These are phyloP conservation scores for Hippocampus abdominalis DNA, from an alignment of 2,113 vertebrate genomes.

Conservation along the genomic window DNA sequence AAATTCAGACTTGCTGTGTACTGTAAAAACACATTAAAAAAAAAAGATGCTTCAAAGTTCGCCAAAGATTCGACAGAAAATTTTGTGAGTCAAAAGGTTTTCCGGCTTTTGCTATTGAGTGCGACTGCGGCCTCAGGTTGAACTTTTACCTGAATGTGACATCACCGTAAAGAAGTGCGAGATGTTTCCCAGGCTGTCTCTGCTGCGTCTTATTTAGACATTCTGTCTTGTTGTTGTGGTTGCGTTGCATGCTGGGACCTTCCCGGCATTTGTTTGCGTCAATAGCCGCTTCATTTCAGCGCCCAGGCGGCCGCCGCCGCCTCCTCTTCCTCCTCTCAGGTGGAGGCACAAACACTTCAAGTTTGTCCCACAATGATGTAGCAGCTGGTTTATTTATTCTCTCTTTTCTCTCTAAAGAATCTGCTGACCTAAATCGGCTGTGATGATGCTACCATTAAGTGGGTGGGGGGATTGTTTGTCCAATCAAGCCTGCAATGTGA, in stretches of 20 bases:
- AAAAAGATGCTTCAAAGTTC: no score
- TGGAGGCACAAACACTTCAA: background rate
- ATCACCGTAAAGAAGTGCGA: background rate
- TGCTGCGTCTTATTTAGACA: background rate
- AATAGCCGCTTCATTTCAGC: background rate
- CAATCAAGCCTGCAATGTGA: background rate
- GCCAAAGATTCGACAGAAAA: no score
- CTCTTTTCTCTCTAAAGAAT: conserved; percentile 4
- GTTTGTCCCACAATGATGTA: background rate
- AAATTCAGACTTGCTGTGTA: background rate
- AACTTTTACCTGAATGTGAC: conserved; percentile 38
- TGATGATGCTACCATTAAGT: background rate
- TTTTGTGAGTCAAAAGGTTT: background rate
- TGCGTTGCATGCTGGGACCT: background rate
- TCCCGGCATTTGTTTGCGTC: background rate
- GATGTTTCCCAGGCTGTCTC: background rate
- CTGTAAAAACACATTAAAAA: background rate
- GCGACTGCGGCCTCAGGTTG: conserved; percentile 20
- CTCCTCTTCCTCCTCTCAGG: background rate
- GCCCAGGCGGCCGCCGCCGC: background rate
- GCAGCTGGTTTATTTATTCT: conserved; percentile 1
- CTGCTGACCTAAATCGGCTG: conserved; percentile 1
- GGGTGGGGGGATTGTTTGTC: background rate
- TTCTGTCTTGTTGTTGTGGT: background rate
- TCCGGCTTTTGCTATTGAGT: background rate